phyloP scores from a whole-genome alignment of 2,113 vertebrate genomes.

The Octodon degus region DNA sequence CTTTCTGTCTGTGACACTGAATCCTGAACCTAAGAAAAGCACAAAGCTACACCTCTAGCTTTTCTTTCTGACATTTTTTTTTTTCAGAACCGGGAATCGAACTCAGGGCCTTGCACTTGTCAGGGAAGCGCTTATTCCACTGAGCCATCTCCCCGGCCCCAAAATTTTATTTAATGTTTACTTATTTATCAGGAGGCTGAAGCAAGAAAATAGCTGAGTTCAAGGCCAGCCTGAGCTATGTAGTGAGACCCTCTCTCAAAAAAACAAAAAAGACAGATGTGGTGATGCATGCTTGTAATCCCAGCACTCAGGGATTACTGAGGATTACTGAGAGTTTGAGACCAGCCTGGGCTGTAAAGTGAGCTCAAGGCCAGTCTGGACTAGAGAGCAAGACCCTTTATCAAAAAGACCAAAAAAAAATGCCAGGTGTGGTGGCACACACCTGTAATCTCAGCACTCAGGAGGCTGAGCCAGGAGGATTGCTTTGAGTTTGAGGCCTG shows the following conservation, averaged over 20 bases:
- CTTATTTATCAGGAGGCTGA: not conserved
- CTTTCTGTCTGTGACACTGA: not conserved
- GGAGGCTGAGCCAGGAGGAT: too few relatives aligned
- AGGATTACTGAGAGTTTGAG: not conserved
- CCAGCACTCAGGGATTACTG: not conserved
- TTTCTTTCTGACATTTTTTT: not conserved
- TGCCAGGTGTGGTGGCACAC: too few relatives aligned
- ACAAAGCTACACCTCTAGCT: not conserved
- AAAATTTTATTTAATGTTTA: not conserved
- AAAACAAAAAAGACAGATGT: not conserved
- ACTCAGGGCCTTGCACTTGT: too few relatives aligned
- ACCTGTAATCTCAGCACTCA: too few relatives aligned
- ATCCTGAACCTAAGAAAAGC: not conserved
- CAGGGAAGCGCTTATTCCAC: too few relatives aligned
- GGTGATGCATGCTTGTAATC: not conserved
- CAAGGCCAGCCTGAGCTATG: not conserved
- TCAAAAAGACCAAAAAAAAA: not conserved
- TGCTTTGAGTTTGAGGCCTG: too few relatives aligned
- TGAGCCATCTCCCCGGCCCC: too few relatives aligned
- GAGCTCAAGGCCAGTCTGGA: not conserved
- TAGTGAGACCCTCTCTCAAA: not conserved
- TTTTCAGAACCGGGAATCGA: too few relatives aligned
- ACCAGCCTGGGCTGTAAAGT: not conserved
- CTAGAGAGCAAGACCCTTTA: not conserved
- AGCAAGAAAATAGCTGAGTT: not conserved